A percentile compares a stretch with the other conserved stretches of the same genome.
Conservation (phyloP, 2,888 invertebrate genomes). For the Mesopsocus fuscifrons region DNA sequence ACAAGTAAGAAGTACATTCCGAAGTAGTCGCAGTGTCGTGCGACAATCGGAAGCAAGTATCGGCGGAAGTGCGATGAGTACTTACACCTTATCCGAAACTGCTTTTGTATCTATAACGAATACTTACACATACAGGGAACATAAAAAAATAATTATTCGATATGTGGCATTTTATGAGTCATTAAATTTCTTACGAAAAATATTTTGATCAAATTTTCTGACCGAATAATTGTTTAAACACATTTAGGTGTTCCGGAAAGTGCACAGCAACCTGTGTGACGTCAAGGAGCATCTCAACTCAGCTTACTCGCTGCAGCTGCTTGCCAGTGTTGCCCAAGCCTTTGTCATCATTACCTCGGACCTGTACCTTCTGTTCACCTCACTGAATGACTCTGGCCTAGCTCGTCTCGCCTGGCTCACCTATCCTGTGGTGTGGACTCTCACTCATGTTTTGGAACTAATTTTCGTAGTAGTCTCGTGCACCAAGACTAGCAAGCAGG, state of each 20-base stretch:
- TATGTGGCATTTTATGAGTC: no score
- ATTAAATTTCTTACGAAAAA: no score
- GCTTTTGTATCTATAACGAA: no score
- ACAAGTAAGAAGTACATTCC: no score
- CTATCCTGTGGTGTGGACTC: slow-evolving; percentile 3
- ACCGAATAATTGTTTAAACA: no score
- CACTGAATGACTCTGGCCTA: not conserved
- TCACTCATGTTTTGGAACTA: slow-evolving; percentile 1
- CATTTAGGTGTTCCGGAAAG: slow-evolving; percentile 2
- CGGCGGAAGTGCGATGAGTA: no score
- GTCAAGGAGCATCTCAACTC: slow-evolving; percentile 5
- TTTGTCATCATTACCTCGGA: slow-evolving; percentile 3
- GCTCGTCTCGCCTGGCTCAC: not conserved
- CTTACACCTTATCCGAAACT: no score
- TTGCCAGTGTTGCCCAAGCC: slow-evolving; percentile 7
- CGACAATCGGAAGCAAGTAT: no score
- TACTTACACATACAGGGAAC: no score
- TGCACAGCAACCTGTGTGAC: slow-evolving; percentile 6
- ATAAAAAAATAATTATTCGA: no score
- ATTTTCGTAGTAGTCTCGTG: slow-evolving; percentile 6
- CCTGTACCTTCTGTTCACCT: slow-evolving; percentile 4
- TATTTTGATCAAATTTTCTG: no score
- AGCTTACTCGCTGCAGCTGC: slow-evolving; percentile 2
- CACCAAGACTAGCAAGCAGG: slow-evolving; percentile 8
- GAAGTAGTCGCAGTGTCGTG: no score